Conservation (phyloP, 1,140 invertebrate genomes). For the Micrasema minimum region DNA sequence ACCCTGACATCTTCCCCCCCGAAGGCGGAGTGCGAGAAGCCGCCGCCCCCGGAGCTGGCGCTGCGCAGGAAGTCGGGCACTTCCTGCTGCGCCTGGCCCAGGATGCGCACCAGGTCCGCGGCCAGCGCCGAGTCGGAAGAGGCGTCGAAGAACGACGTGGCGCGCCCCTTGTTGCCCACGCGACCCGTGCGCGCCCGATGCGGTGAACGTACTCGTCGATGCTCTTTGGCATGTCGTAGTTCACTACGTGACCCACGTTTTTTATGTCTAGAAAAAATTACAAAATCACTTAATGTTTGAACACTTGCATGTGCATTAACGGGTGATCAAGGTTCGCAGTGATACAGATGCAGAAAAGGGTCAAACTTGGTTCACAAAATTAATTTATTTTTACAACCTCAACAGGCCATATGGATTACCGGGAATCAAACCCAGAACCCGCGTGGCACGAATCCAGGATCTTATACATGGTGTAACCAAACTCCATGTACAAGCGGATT, state of each 20-base stretch:
- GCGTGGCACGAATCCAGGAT: no score
- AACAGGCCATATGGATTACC: no score
- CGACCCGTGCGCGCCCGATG: constrained; percentile 94
- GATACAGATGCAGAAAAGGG: no score
- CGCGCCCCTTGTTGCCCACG: constrained; percentile 90
- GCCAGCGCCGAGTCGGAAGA: constrained; percentile 72
- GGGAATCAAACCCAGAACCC: no score
- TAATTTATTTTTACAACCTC: no score
- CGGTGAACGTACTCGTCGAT: constrained; percentile 96
- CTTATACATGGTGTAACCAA: no score
- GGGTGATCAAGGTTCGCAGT: no score
- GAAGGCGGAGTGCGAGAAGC: constrained; percentile 60
- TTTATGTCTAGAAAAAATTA: constrained; percentile 74
- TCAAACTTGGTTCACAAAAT: no score
- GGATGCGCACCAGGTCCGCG: constrained; percentile 75
- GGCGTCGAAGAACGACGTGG: constrained; percentile 87
- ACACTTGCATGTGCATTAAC: no score
- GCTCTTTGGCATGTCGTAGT: constrained; percentile 88
- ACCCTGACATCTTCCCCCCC: constrained; percentile 65
- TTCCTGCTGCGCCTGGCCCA: constrained; percentile 73
- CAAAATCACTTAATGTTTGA: no score
- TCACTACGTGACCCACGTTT: constrained; percentile 88
- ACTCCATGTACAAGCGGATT: no score
- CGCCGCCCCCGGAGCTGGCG: constrained; percentile 58
- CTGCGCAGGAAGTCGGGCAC: constrained; percentile 73